Evolutionary conservation across 2,113 vertebrate genomes (phyloP).

Genomic region (Calidris pugnax): DNA sequence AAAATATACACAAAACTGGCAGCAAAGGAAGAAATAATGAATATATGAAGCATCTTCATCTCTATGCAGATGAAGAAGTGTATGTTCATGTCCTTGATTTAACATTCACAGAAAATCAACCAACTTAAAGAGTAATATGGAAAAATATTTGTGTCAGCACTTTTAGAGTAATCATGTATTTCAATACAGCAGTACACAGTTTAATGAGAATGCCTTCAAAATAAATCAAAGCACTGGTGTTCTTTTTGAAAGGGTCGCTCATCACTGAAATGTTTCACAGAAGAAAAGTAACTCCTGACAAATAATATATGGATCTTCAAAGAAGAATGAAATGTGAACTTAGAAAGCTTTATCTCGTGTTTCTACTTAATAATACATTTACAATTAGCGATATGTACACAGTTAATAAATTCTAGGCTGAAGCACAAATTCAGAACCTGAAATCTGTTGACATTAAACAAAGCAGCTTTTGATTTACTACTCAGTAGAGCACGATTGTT

Average conservation of each 20-base stretch:
- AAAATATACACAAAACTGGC: slow-evolving; percentile 2
- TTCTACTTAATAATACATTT: slow-evolving; percentile 64
- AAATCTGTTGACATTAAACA: slow-evolving; percentile 47
- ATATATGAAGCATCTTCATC: slow-evolving; percentile 31
- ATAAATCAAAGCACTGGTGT: slow-evolving; percentile 50
- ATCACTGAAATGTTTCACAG: slow-evolving; percentile 18
- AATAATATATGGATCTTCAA: slow-evolving; percentile 9
- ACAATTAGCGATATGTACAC: slow-evolving; percentile 51
- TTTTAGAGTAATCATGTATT: slow-evolving; percentile 64
- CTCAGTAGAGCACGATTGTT: slow-evolving; percentile 38
- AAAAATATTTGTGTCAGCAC: slow-evolving; percentile 68
- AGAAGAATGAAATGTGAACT: slow-evolving; percentile 16
- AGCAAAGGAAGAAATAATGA: slow-evolving; percentile 33
- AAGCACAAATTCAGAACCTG: slow-evolving; percentile 14
- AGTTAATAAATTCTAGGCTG: slow-evolving; percentile 52
- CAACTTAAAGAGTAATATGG: slow-evolving; percentile 60
- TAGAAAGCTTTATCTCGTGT: not conserved
- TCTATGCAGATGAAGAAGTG: slow-evolving; percentile 58
- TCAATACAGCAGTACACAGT: slow-evolving; percentile 41
- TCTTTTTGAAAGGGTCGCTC: not conserved
- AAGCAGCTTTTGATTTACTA: slow-evolving; percentile 43
- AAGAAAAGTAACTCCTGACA: slow-evolving; percentile 46
- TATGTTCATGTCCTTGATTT: slow-evolving; percentile 63
- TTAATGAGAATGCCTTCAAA: slow-evolving; percentile 71
- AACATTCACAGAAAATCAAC: slow-evolving; percentile 71